phyloP scores from a whole-genome alignment of 2,113 vertebrate species.

The Azemiops feae region DNA sequence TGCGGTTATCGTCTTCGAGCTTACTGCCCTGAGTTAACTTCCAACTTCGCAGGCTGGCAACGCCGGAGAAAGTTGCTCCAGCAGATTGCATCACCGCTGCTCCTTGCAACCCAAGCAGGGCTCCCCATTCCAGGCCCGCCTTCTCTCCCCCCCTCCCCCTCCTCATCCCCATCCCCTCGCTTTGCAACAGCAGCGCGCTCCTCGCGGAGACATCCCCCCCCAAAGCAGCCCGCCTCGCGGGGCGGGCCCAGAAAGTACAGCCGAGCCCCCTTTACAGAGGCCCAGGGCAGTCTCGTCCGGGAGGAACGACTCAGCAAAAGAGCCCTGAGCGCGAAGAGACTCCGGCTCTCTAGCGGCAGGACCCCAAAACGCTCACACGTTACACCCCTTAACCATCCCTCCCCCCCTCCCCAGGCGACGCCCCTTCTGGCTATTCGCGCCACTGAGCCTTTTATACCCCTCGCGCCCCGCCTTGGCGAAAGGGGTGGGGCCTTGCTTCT shows the following conservation, averaged over 20 bases:
- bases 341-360: background rate
- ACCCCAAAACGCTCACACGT: background rate
- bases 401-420: background rate
- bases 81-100: background rate
- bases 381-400: accelerated
- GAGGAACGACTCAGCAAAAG: background rate
- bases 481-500: background rate
- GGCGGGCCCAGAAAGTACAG: background rate
- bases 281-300: background rate
- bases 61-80: background rate
- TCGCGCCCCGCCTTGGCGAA: background rate
- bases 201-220: background rate
- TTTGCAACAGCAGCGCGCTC: background rate
- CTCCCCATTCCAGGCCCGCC: background rate
- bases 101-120: background rate
- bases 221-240: background rate
- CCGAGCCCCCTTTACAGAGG: background rate
- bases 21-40: background rate
- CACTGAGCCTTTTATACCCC: background rate
- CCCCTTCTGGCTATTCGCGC: background rate
- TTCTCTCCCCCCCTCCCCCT: background rate
- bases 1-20: background rate
- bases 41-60: background rate
- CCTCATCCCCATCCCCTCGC: background rate
- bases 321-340: too few species aligned